Percentiles rank a stretch among this genome's conserved stretches.
phyloP scores from a whole-genome alignment of 1,140 invertebrate species.

The Lepidurus arcticus region DNA sequence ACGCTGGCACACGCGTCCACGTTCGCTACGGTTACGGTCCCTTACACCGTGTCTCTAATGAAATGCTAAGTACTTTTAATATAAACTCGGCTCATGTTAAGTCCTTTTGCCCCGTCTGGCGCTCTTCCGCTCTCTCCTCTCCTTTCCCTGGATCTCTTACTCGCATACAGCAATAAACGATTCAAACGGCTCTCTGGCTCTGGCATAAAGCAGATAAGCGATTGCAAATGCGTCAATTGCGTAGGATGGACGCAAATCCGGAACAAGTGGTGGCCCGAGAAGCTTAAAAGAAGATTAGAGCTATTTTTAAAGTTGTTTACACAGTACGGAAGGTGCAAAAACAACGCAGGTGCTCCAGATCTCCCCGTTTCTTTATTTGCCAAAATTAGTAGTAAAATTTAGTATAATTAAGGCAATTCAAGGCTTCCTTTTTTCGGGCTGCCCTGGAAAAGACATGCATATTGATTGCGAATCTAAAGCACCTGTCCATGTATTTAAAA shows the following conservation, averaged over 20 bases:
- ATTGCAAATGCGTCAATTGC: not conserved
- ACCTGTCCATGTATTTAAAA: too few species aligned
- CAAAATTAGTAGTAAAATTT: too few species aligned
- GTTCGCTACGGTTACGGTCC: not conserved
- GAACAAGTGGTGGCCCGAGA: not conserved
- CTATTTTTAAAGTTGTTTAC: too few species aligned
- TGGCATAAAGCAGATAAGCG: too few species aligned
- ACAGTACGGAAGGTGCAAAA: not conserved
- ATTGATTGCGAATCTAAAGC: too few species aligned
- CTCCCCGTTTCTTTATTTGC: too few species aligned
- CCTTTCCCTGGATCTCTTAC: not conserved
- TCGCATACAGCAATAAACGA: not conserved
- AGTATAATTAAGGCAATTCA: too few species aligned
- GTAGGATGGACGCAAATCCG: not conserved
- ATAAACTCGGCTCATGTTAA: not conserved
- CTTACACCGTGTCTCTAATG: not conserved
- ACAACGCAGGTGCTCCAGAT: not conserved
- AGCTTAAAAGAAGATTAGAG: not conserved
- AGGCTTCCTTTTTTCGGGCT: too few species aligned
- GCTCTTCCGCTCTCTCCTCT: not conserved
- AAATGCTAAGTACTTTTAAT: constrained; percentile 13
- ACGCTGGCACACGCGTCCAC: not conserved
- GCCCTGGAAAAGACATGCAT: too few species aligned
- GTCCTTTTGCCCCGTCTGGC: not conserved
- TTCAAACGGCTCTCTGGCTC: too few species aligned